Base-by-base conservation (phyloP, 2,797 vertebrate genomes). In the Micrastur ruficollis region DNA sequence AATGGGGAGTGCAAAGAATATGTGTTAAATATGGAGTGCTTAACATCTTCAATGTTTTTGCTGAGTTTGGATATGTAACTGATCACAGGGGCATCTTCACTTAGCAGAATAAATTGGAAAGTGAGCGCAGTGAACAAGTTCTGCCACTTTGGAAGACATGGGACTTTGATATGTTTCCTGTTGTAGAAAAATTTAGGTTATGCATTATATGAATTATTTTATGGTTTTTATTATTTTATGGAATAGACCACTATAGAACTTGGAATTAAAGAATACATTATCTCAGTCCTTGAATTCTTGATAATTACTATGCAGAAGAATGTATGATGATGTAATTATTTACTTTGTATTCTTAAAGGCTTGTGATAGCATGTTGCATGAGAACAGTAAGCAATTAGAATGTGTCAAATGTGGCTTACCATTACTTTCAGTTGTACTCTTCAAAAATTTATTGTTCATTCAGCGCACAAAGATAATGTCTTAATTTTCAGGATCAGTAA, bases 401-500 rank as follows among this genome's bases (percentile, higher is more conserved):
- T 44, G 40, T 96, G 91, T 88, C 84, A 73, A 47, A 76, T 65
- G 78, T 70, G 61, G 59, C 36, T 95, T 63, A 26, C 38, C 49
- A 20, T 72, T 84, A 31, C 72, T 87, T 89, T 81, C 83, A 80
- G 88, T 91, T 92, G 65, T 19, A 14, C 29, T 81, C 36, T 86
- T 90, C 49, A 91, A 58, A 93, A 94, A 62, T 62, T 55, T 56
- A 5, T 32, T 65, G 53, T 76, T 81, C 55, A 88, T 82, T 86
- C 71, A 65, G 21, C 63, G 72, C 81, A 86, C 81, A 93, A 81
- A 95, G 61, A 84, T 55, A 87, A 89, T 83, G 59, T 68, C 82
- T 84, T 91, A n/a, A 84, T 94, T 95, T 95, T 97, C 91, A 93
- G 84, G 89, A 95, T 95, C 93, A 86, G 32, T 95, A 90, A 90